Percentiles rank a stretch among this genome's conserved stretches.
phyloP scores from a whole-genome alignment of 2,797 vertebrate species.

The Phataginus tetradactyla region DNA sequence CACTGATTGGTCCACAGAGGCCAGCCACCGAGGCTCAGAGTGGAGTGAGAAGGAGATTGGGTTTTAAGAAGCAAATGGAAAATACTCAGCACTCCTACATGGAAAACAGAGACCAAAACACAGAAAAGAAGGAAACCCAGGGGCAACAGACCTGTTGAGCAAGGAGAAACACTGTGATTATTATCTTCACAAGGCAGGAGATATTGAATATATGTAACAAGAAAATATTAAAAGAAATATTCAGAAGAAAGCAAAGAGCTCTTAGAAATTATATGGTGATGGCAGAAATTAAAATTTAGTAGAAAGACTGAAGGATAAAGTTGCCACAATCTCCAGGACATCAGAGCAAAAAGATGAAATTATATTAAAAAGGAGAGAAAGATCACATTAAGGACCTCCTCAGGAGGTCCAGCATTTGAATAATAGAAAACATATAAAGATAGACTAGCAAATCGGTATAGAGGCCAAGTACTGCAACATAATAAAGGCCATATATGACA shows the following conservation, averaged over 20 bases:
- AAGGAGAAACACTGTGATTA: neutral
- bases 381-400: neutral
- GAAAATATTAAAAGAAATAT: neutral
- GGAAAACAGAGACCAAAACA: neutral
- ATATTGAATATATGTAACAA: neutral
- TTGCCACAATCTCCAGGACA: neutral
- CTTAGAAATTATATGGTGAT: neutral
- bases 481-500: no score
- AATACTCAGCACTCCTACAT: neutral
- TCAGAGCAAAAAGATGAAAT: neutral
- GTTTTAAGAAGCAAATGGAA: neutral
- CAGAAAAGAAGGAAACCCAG: neutral
- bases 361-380: neutral
- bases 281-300: neutral
- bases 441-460: neutral
- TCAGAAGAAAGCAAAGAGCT: neutral
- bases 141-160: no score
- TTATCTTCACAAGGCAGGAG: neutral
- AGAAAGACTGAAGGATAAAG: neutral
- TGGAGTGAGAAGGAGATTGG: no score
- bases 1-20: no score
- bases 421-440: neutral
- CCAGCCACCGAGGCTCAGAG: no score
- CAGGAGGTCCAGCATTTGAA: neutral
- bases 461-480: no score